phyloP scores from a whole-genome alignment of 2,888 invertebrate species.

The Amblyteles armatorius region DNA sequence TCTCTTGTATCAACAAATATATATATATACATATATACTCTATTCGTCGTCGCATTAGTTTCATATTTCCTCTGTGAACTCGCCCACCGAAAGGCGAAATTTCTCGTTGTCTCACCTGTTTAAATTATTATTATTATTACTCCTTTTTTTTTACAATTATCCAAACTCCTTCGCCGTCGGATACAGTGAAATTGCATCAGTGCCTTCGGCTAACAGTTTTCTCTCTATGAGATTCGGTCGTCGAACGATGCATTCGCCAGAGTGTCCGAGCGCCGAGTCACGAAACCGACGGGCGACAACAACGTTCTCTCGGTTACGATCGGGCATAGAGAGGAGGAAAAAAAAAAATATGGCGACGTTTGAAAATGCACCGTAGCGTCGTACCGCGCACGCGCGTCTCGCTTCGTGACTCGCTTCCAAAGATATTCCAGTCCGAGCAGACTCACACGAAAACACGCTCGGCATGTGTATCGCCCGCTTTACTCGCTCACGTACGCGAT shows the following conservation, averaged over 20 bases:
- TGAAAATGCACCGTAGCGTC: conserved; percentile 68
- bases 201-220: neutral
- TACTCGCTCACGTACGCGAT: conserved; percentile 16
- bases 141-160: neutral
- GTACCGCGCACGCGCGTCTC: conserved; percentile 66
- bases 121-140: neutral
- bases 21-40: too few species aligned
- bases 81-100: neutral
- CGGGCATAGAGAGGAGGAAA: conserved; percentile 28
- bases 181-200: neutral
- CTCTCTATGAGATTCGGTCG: neutral
- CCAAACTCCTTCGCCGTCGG: neutral
- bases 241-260: conserved; percentile 28
- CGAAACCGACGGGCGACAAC: conserved; percentile 20
- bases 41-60: neutral
- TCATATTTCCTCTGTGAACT: neutral
- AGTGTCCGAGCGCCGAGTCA: conserved; percentile 35
- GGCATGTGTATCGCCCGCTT: conserved; percentile 32
- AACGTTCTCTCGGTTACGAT: conserved; percentile 12
- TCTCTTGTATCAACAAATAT: neutral
- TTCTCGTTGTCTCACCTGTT: neutral
- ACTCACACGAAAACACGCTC: conserved; percentile 6
- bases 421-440: conserved; percentile 67
- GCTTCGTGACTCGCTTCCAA: conserved; percentile 54
- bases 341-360: conserved; percentile 70